A percentile compares a stretch with the other conserved stretches of the same genome.
These are phyloP conservation scores for Drosophila aff. DNA, from an alignment of 1,140 invertebrate species.

Conservation along the genomic window DNA sequence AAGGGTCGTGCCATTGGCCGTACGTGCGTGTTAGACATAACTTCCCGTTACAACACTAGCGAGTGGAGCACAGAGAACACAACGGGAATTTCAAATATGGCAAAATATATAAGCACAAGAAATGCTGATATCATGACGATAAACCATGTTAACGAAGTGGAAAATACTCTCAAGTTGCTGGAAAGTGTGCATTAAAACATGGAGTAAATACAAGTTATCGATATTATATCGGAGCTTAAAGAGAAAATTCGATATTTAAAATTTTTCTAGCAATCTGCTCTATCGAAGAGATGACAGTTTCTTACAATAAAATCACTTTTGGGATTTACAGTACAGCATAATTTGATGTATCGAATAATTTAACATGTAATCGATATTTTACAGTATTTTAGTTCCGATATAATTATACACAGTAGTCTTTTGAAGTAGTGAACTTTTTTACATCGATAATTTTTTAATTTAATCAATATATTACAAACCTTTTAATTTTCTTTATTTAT, in stretches of 20 bases:
- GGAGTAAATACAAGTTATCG: background rate
- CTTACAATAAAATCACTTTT: too few species aligned
- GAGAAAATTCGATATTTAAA: background rate
- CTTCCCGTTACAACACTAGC: constrained; percentile 60
- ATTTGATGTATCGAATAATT: too few species aligned
- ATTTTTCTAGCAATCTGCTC: background rate
- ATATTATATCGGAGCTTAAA: background rate
- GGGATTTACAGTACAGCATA: too few species aligned
- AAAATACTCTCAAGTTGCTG: constrained; percentile 12
- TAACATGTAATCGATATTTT: background rate
- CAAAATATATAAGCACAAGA: constrained; percentile 50
- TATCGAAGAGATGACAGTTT: too few species aligned
- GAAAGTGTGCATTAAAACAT: background rate
- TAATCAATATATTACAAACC: too few species aligned
- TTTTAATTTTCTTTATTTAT: too few species aligned
- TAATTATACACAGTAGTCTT: too few species aligned
- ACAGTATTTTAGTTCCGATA: too few species aligned
- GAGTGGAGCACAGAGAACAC: constrained; percentile 41
- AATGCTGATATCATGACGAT: constrained; percentile 18
- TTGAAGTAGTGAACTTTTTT: too few species aligned
- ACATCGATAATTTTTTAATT: too few species aligned
- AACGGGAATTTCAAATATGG: constrained; percentile 75
- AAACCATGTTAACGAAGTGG: background rate
- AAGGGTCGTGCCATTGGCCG: constrained; percentile 52
- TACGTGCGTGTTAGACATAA: constrained; percentile 79